Evolutionary conservation across 2,888 invertebrate species (phyloP).

Genomic region (Acleris literana): DNA sequence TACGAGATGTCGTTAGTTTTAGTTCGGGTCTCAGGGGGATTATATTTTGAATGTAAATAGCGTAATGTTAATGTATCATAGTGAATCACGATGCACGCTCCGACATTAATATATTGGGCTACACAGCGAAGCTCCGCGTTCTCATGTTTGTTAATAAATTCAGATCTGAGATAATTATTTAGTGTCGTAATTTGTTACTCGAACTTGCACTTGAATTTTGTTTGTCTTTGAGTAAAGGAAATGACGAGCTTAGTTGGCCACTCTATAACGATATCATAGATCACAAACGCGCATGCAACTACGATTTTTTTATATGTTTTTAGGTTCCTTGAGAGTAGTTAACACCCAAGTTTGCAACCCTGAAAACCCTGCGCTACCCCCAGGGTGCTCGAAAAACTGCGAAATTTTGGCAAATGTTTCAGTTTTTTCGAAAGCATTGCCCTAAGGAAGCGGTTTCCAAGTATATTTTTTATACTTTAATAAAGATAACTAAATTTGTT

Average conservation of each 20-base stretch:
- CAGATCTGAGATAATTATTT: conserved; percentile 32
- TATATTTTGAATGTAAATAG: conserved; percentile 38
- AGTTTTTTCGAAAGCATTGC: no score
- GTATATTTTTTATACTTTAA: no score
- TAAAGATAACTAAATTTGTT: no score
- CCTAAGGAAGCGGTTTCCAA: no score
- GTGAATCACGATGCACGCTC: conserved; percentile 22
- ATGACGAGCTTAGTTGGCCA: not conserved
- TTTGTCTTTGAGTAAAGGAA: not conserved
- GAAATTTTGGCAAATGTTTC: no score
- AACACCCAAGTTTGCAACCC: no score
- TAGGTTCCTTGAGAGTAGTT: no score
- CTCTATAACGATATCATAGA: no score
- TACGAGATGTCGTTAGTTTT: conserved; percentile 67
- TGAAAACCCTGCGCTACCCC: no score
- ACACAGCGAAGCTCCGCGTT: conserved; percentile 11
- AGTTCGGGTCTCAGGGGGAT: conserved; percentile 50
- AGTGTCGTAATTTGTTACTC: conserved; percentile 18
- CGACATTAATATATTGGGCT: conserved; percentile 24
- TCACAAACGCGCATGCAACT: no score
- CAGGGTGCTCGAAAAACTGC: no score
- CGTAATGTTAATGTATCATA: conserved; percentile 35
- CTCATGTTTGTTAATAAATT: conserved; percentile 21
- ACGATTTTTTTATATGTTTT: no score
- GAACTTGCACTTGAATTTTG: not conserved